Evolutionary conservation across 2,888 invertebrate species (phyloP), one percentile per base, ranked within the genome.

Genomic region (Heliothis peltigera): DNA sequence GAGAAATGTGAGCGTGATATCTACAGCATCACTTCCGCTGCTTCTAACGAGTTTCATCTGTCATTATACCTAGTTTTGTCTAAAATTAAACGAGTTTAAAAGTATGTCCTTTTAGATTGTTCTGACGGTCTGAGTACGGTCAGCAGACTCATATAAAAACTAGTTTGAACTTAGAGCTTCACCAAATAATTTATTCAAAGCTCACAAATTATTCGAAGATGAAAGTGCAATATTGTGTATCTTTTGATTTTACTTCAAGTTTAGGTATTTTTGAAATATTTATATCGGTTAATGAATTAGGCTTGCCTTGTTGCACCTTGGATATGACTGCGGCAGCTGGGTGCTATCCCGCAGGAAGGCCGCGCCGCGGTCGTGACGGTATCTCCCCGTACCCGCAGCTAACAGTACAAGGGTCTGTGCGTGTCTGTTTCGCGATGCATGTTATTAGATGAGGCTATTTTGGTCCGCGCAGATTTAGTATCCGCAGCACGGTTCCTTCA

Each of bases 401-500:
- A 91, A 91, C 91, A 87, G 91, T 91, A 83, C 72, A 85, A 80
- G 84, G 81, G 80, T 83, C 83, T 80, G 79, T 78, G 86, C 83
- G 86, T 84, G 82, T 85, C 82, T 81, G 84, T 82, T 84, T 83
- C 83, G 83, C 84, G 77, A 84, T 88, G 90, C 89, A 91, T 90
- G 84, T 87, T 86, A 88, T 91, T 90, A 90, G 89, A 91, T 90
- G 89, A 89, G 84, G 87, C 90, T 93, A 93, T 93, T 94, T 94
- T 87, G 76, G 91, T 90, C 85, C 83, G 77, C 75, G 69, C 83
- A 91, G 88, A 89, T 89, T 94, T 91, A 89, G 89, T 91, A 94
- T 85, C 90, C 94, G 83, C 83, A 81, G 86, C 94, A 94, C 93
- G 94, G 92, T 86, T 84, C 85, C 86, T 94, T 92, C 92, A 92